Conservation (phyloP, 2,888 invertebrate species). For the Patella ulyssiponensis region DNA sequence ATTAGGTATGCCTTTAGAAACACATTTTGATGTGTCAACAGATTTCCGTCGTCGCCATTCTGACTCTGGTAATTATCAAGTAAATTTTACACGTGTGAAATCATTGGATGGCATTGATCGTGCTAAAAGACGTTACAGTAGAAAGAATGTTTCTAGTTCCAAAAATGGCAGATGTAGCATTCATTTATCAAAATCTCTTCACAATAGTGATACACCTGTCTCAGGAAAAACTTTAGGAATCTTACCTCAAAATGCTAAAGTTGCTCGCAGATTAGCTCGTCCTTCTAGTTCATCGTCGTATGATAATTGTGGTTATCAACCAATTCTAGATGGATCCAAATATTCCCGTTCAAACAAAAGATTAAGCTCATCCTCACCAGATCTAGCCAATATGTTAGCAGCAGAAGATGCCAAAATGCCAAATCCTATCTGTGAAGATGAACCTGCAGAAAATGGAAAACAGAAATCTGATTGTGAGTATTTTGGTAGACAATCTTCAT, state of each 20-base stretch:
- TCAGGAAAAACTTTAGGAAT: constrained; percentile 23
- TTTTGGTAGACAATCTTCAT: not conserved
- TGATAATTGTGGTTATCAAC: constrained; percentile 19
- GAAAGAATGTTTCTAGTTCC: not conserved
- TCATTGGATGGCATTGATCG: constrained; percentile 26
- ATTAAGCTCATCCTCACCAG: constrained; percentile 20
- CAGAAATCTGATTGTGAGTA: not conserved
- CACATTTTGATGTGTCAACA: constrained; percentile 49
- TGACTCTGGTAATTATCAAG: constrained; percentile 21
- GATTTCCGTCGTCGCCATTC: constrained; percentile 6
- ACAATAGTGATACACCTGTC: not conserved
- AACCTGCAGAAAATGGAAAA: not conserved
- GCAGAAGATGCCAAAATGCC: not conserved
- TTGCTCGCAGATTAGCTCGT: not conserved
- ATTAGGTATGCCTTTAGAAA: constrained; percentile 49
- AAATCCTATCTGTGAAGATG: not conserved
- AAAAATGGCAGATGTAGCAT: not conserved
- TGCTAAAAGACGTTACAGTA: not conserved
- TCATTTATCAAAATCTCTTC: not conserved
- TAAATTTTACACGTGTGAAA: constrained; percentile 40
- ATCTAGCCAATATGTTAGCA: constrained; percentile 12
- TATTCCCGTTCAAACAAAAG: not conserved
- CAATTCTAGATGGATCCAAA: constrained; percentile 37
- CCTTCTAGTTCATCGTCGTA: not conserved
- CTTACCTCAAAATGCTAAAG: constrained; percentile 11